phyloP scores from a whole-genome alignment of 2,797 vertebrate species.

The Bradypodion ventrale region DNA sequence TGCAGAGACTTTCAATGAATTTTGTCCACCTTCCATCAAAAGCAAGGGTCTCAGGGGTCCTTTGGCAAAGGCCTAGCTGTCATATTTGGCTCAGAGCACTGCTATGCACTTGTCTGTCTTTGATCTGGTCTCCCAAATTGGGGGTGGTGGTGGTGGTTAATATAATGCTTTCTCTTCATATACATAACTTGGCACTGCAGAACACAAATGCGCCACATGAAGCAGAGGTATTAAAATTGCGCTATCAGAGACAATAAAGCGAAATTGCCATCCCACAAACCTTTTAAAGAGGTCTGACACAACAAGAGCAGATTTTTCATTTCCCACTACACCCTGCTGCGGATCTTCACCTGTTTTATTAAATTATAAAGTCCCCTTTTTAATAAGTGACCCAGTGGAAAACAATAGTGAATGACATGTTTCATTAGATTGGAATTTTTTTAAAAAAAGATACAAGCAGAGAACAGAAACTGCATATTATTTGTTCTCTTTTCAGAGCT shows the following conservation, averaged over 20 bases:
- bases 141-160: too few relatives aligned
- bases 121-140: background rate
- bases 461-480: constrained; percentile 25
- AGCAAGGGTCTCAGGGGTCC: background rate
- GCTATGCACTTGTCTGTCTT: background rate
- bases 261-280: constrained; percentile 41
- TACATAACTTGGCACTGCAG: constrained; percentile 33
- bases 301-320: constrained; percentile 37
- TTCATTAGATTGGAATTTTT: constrained; percentile 52
- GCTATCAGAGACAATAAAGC: constrained; percentile 48
- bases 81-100: background rate
- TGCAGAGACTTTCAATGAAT: background rate
- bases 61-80: background rate
- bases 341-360: constrained; percentile 50
- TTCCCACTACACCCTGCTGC: constrained; percentile 41
- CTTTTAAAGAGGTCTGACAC: constrained; percentile 20
- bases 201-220: constrained; percentile 59
- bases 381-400: constrained; percentile 54
- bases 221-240: constrained; percentile 23
- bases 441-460: constrained; percentile 37
- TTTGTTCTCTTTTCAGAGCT: constrained; percentile 32
- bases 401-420: constrained; percentile 60
- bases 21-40: background rate
- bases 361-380: constrained; percentile 49
- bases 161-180: background rate